Base-by-base conservation (phyloP, 2,888 invertebrate species). In the Agonum fuliginosum region DNA sequence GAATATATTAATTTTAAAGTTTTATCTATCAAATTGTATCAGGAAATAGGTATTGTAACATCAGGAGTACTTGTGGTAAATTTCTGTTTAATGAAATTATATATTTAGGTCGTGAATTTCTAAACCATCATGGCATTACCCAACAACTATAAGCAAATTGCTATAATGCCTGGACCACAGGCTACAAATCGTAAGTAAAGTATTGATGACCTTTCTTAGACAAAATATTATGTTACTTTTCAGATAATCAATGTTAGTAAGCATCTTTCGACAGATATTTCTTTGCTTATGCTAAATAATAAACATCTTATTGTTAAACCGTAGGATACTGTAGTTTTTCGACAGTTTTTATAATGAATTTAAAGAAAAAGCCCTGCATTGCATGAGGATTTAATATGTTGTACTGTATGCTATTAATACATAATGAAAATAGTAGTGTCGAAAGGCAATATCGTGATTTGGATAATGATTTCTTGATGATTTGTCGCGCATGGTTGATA, bases 121-220 rank as follows among this genome's bases (percentile, higher is more conserved):
- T 22, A 12, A 30, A 41, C 51, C 71, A 85, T 82, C 79, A 96
- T 96, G 95, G 93, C 95, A 82, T 88, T 95, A 80, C 95, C 95
- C 78, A 90, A 91, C 82, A 95, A 93, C 86, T 96, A 95, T 86
- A 95, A 95, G 87, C 95, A 95, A 89, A 91, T 94, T 82, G 93
- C 95, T 75, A 91, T 94, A 87, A 91, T 93, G 87, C 91, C 94
- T 80, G 91, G 90, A 83, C 91, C 92, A 48, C 92, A 92, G 82
- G 89, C 89, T 84, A 89, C 93, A 83, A 93, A 92, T 88, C 93
- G 93, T 93, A 91, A 92, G 93, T 90, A 87, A 17, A 17, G 3
- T 30, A 17, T 30, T 27, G 8, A 19, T 30, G 27, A 10, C 6
- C 27, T 4, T 12, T 12, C 30, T 14, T 30, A 62, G 58, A 62